A percentile compares a stretch with the other conserved stretches of the same genome.
Conservation (phyloP, 2,113 vertebrate genomes). For the Prunella himalayana region DNA sequence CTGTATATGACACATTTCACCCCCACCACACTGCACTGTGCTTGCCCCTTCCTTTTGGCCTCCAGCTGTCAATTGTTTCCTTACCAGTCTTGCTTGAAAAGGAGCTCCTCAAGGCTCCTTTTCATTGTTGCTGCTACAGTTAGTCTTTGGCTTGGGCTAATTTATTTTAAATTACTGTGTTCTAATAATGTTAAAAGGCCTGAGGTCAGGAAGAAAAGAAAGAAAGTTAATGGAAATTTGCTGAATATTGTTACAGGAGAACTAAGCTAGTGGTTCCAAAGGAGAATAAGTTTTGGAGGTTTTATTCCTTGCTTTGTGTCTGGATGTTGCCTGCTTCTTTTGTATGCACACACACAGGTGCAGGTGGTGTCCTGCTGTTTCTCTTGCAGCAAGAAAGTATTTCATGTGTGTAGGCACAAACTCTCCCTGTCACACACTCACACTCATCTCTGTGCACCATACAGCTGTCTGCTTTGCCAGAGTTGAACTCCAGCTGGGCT, state of each 20-base stretch:
- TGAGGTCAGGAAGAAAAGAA: background rate
- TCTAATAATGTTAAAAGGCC: slow-evolving; percentile 7
- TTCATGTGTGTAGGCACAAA: background rate
- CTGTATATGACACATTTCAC: background rate
- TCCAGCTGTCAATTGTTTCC: background rate
- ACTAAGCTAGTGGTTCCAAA: background rate
- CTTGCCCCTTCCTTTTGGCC: background rate
- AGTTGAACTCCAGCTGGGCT: background rate
- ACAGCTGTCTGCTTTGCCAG: background rate
- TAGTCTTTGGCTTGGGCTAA: slow-evolving; percentile 7
- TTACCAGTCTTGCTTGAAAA: background rate
- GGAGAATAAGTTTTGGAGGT: background rate
- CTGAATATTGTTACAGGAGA: background rate
- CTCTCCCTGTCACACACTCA: background rate
- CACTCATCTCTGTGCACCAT: fast-evolving
- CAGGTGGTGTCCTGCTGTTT: background rate
- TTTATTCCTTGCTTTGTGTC: background rate
- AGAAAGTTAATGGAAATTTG: background rate
- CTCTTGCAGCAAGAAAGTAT: background rate
- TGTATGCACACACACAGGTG: background rate
- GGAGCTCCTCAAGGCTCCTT: background rate
- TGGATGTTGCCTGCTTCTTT: background rate
- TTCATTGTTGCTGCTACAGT: background rate
- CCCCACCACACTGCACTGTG: background rate
- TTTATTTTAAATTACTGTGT: background rate